Evolutionary conservation across 2,797 vertebrate genomes (phyloP).

Genomic region (Gallinago nigripennis): DNA sequence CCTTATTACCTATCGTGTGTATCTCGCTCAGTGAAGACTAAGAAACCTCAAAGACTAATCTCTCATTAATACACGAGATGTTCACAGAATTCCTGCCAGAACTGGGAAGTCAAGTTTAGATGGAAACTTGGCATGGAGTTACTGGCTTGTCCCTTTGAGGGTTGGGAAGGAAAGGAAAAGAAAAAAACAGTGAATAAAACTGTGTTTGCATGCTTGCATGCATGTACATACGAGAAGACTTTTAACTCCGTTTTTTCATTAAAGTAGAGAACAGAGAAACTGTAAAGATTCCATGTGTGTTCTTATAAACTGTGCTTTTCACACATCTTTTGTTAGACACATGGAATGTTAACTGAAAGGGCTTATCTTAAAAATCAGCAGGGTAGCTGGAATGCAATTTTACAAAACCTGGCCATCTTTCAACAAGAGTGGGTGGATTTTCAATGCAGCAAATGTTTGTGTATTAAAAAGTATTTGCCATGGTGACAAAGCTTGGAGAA

Average conservation of each 20-base stretch:
- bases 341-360: slow-evolving; percentile 77
- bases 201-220: slow-evolving; percentile 17
- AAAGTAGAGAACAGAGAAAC: slow-evolving; percentile 53
- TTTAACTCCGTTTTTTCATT: slow-evolving; percentile 52
- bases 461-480: slow-evolving; percentile 85
- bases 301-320: slow-evolving; percentile 72
- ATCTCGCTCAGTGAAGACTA: slow-evolving; percentile 14
- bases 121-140: slow-evolving; percentile 56
- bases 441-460: slow-evolving; percentile 84
- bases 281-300: slow-evolving; percentile 61
- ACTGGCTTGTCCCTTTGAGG: slow-evolving; percentile 45
- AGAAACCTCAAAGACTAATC: slow-evolving; percentile 44
- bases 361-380: slow-evolving; percentile 81
- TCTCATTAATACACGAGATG: slow-evolving; percentile 36
- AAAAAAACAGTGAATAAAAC: slow-evolving; percentile 37
- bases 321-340: slow-evolving; percentile 76
- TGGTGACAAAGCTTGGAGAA: slow-evolving; percentile 85
- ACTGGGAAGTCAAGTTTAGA: slow-evolving; percentile 58
- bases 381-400: slow-evolving; percentile 82
- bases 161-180: slow-evolving; percentile 9
- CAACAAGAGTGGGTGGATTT: slow-evolving; percentile 85
- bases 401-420: slow-evolving; percentile 84
- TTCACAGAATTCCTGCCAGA: slow-evolving; percentile 53
- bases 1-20: slow-evolving; percentile 4
- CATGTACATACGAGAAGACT: slow-evolving; percentile 16